Base-by-base conservation (phyloP, 2,888 invertebrate species). In the Drosophila mayaguana region DNA sequence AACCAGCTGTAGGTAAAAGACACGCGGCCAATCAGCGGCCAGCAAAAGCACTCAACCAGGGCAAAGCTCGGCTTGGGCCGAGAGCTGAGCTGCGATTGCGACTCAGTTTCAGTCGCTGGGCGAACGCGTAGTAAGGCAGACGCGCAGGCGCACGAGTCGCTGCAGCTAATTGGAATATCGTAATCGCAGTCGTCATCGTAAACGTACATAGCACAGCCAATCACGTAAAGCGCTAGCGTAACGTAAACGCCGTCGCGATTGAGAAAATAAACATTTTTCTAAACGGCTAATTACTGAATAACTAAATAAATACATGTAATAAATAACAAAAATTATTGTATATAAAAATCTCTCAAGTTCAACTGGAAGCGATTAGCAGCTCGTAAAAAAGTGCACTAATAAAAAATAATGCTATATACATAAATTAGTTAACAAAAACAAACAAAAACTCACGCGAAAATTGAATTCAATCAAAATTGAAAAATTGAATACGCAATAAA, bases 131-230 rank as follows among this genome's bases (percentile, higher is more conserved):
- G 14, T 72, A 63, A 72, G 72, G 32, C 75, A 72, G 82, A 87
- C 86, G 82, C 86, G 87, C 85, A 85, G 75, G 75, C 87, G 86
- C 88, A 87, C 61, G 53, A 78, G 55, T 55, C 61, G 50, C 45
- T 25, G 38, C 40, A 50, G 57, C 69, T 65, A 71, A 64, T 51
- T 83, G 79, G 67, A 73, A 28, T 46, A 78, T 62, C 82, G 81
- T 80, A 54, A 11, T 2, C 28, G 32, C 8, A 14, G 4, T 36
- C 36, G 36, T 80, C 25, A 28, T 50, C 34, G 36, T 34, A 16
- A 36, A 18, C 50, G 32, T 18, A 18, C 63, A 8, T 22, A 5
- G 2, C 50, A 22, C 12, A 46, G 5, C 43, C 62, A 59, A 80
- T 64, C 80, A 54, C 65, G 55, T 71, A 80, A 66, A 22, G 25